These are phyloP conservation scores for Esperia sulphurella DNA, from an alignment of 2,888 invertebrate genomes.

Conservation along the genomic window DNA sequence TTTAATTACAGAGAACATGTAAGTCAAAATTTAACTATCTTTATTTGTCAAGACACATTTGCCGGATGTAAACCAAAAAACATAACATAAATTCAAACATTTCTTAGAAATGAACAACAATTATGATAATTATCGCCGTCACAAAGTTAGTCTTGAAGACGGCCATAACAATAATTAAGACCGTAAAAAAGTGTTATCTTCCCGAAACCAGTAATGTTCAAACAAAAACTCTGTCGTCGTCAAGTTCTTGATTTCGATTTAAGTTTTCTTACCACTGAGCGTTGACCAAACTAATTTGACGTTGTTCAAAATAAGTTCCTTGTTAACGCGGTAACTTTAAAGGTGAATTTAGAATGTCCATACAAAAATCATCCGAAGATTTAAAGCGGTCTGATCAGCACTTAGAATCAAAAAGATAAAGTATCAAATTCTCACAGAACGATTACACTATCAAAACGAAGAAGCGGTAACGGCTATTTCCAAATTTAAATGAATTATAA, in stretches of 20 bases:
- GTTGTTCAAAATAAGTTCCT: slow-evolving; percentile 10
- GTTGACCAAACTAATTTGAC: slow-evolving; percentile 23
- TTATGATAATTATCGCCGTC: slow-evolving; percentile 69
- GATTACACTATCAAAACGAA: slow-evolving; percentile 54
- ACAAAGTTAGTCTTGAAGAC: slow-evolving; percentile 47
- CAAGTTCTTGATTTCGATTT: slow-evolving; percentile 60
- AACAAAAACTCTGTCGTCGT: slow-evolving; percentile 61
- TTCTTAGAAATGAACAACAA: slow-evolving; percentile 58
- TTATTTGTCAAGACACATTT: slow-evolving; percentile 20
- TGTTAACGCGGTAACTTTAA: slow-evolving; percentile 5
- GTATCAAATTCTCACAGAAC: slow-evolving; percentile 64
- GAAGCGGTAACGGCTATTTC: slow-evolving; percentile 50
- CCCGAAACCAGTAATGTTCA: slow-evolving; percentile 65
- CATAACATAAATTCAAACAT: slow-evolving; percentile 31
- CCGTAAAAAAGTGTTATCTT: slow-evolving; percentile 63
- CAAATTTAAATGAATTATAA: slow-evolving; percentile 71
- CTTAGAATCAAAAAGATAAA: slow-evolving; percentile 44
- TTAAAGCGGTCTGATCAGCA: slow-evolving; percentile 13
- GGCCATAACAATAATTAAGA: slow-evolving; percentile 67
- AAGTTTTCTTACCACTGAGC: slow-evolving; percentile 34
- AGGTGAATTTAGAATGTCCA: slow-evolving; percentile 11
- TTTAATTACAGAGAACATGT: slow-evolving; percentile 20
- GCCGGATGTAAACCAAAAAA: slow-evolving; percentile 22
- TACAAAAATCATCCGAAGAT: slow-evolving; percentile 3
- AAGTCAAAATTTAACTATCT: slow-evolving; percentile 4